Percentiles rank a stretch among this genome's conserved stretches.
Evolutionary conservation across 1,140 invertebrate genomes (phyloP).

Genomic region (Drosophila jambulina): DNA sequence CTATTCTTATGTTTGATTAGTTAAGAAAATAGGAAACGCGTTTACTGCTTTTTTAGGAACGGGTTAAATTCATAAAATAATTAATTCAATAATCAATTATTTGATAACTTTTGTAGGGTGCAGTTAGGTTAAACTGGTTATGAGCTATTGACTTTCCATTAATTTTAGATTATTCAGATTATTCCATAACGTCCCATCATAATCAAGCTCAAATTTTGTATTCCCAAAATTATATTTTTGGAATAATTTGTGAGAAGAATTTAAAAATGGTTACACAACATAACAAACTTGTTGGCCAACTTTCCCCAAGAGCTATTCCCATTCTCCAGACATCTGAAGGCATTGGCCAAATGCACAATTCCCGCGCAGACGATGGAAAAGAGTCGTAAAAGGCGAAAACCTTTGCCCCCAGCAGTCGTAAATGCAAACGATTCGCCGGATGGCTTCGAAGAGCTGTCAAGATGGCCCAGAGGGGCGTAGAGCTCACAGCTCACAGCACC

Average conservation of each 20-base stretch:
- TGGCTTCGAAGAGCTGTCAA: slow-evolving; percentile 65
- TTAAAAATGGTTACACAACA: slow-evolving; percentile 5
- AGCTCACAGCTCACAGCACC: slow-evolving; percentile 20
- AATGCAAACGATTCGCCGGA: slow-evolving; percentile 58
- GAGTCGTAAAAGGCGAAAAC: slow-evolving; percentile 59
- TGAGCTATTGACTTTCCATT: no score
- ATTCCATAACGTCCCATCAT: not conserved
- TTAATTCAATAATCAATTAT: no score
- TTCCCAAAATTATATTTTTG: not conserved
- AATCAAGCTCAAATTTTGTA: not conserved
- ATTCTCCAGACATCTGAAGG: slow-evolving; percentile 6
- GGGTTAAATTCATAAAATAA: no score
- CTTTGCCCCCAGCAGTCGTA: slow-evolving; percentile 71
- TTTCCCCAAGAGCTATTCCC: not conserved
- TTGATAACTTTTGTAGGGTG: no score
- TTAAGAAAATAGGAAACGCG: no score
- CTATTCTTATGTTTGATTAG: no score
- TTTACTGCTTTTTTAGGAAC: no score
- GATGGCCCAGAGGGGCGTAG: slow-evolving; percentile 46
- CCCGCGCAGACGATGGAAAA: slow-evolving; percentile 12
- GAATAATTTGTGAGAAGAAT: not conserved
- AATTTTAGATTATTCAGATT: no score
- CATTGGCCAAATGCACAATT: slow-evolving; percentile 10
- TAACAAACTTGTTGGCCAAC: slow-evolving; percentile 7
- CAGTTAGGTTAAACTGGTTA: no score